Conservation (phyloP, 2,797 vertebrate genomes). For the Gambusia yucatana region DNA sequence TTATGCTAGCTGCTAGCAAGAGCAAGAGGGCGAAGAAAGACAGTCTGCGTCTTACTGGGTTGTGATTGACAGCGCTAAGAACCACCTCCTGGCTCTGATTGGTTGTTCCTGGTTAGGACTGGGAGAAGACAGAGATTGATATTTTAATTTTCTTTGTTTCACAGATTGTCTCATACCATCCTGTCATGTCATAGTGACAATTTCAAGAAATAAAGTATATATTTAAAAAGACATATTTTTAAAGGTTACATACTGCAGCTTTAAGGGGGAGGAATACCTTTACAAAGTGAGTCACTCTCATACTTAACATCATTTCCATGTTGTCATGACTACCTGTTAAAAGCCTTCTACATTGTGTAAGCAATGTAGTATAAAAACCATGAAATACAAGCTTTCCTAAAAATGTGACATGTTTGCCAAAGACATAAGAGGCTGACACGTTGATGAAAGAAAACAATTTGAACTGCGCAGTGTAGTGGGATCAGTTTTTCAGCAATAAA, state of each 20-base stretch:
- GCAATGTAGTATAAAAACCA: not conserved
- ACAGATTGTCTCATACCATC: no score
- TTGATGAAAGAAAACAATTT: constrained; percentile 2
- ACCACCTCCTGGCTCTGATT: no score
- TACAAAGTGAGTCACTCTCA: not conserved
- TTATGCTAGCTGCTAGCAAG: no score
- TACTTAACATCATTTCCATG: not conserved
- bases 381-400: not conserved
- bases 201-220: no score
- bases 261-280: not conserved
- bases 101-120: no score
- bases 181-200: no score
- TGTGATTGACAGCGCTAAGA: no score
- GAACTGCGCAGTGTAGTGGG: constrained; percentile 16
- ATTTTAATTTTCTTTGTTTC: no score
- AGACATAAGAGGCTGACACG: not conserved
- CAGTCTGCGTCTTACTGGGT: no score
- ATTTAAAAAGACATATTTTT: not conserved
- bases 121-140: no score
- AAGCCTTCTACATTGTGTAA: not conserved
- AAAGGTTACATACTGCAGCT: not conserved
- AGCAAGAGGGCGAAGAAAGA: no score
- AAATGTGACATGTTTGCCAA: not conserved
- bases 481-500: constrained; percentile 14
- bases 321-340: not conserved